Evolutionary conservation across 2,888 invertebrate species (phyloP).

Genomic region (Muscina levida): DNA sequence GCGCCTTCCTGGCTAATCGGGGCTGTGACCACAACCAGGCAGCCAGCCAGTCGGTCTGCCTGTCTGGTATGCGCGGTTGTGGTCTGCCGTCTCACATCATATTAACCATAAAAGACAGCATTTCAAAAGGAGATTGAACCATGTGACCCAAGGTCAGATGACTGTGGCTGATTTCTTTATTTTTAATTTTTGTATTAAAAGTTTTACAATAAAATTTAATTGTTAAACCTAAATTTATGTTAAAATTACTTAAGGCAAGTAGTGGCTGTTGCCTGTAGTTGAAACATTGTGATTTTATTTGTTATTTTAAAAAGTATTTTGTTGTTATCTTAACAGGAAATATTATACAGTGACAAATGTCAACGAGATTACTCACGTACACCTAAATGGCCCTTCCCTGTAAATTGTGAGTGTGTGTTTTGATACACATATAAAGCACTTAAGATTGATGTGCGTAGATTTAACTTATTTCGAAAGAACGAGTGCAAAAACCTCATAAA

Average conservation of each 20-base stretch:
- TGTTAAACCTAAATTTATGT: conserved; percentile 14
- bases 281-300: background rate
- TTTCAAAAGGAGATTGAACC: conserved; percentile 49
- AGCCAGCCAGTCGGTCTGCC: background rate
- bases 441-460: too few species aligned
- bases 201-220: conserved; percentile 13
- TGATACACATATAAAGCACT: background rate
- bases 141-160: conserved; percentile 1
- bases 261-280: background rate
- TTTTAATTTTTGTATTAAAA: conserved; percentile 21
- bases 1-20: conserved; percentile 58
- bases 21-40: background rate
- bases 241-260: conserved; percentile 11
- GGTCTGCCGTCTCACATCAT: background rate
- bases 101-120: background rate
- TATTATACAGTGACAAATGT: background rate
- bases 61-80: background rate
- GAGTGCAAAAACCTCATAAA: conserved; percentile 37
- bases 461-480: background rate
- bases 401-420: too few species aligned
- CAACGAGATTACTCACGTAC: conserved; percentile 48
- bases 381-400: conserved; percentile 27
- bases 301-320: conserved; percentile 5
- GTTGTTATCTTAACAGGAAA: conserved; percentile 45
- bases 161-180: background rate